phyloP scores from a whole-genome alignment of 2,113 vertebrate genomes.

The Boleophthalmus pectinirostris region DNA sequence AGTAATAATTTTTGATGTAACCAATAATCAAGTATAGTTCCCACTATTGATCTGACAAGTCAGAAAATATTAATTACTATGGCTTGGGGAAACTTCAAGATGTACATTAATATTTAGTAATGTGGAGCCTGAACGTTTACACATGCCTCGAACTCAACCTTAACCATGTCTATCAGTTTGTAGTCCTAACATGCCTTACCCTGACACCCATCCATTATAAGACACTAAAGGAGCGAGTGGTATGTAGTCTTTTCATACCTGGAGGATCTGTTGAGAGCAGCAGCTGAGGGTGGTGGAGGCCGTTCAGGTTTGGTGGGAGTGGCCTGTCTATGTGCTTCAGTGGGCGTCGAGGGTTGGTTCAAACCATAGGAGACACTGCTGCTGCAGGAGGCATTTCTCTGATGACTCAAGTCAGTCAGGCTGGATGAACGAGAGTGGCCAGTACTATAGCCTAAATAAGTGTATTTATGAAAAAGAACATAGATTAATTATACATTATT shows the following conservation, averaged over 20 bases:
- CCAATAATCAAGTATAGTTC: neutral
- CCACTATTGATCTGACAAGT: neutral
- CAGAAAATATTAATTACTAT: neutral
- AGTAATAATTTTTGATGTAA: too few species aligned
- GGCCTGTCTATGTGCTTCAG: slow-evolving; percentile 17
- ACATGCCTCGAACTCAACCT: slow-evolving; percentile 20
- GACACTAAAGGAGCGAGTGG: neutral
- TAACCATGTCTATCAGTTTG: neutral
- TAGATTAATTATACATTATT: too few species aligned
- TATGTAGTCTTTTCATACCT: slow-evolving; percentile 38
- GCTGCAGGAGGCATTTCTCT: slow-evolving; percentile 55
- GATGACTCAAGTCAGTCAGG: slow-evolving; percentile 58
- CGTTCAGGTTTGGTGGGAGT: slow-evolving; percentile 54
- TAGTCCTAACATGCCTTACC: slow-evolving; percentile 23
- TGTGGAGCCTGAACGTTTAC: slow-evolving; percentile 18
- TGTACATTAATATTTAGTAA: neutral
- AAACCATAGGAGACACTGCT: slow-evolving; percentile 41
- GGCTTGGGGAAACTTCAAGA: too few species aligned
- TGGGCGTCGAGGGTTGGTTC: slow-evolving; percentile 31
- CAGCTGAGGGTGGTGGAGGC: slow-evolving; percentile 56
- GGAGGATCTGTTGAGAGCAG: slow-evolving; percentile 53
- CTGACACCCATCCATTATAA: neutral
- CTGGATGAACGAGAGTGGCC: slow-evolving; percentile 63
- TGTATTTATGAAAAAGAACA: too few species aligned
- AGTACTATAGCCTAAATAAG: slow-evolving; percentile 52